Percentiles rank a stretch among this genome's conserved stretches.
Evolutionary conservation across 2,888 invertebrate species (phyloP).

Genomic region (Agrochola litura): DNA sequence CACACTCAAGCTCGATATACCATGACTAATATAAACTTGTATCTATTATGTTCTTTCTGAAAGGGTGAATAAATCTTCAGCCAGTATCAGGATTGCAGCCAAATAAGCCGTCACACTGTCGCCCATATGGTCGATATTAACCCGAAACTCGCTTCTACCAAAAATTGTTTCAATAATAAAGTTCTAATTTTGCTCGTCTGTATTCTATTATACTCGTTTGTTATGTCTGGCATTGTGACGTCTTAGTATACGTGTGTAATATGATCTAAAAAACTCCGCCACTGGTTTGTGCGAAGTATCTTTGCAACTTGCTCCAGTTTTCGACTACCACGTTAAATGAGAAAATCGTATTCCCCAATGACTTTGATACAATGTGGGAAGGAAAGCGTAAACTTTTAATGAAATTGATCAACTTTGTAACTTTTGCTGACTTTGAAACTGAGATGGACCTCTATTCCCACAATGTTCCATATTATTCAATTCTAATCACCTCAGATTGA

Average conservation of each 20-base stretch:
- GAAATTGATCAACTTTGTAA: slow-evolving; percentile 60
- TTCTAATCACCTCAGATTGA: slow-evolving; percentile 47
- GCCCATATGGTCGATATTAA: slow-evolving; percentile 4
- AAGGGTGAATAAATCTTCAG: slow-evolving; percentile 59
- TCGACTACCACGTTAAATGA: slow-evolving; percentile 12
- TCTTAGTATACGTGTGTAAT: not conserved
- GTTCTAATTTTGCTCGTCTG: slow-evolving; percentile 17
- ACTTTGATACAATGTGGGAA: slow-evolving; percentile 22
- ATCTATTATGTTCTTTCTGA: slow-evolving; percentile 34
- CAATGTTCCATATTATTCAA: slow-evolving; percentile 41
- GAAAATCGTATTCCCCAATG: slow-evolving; percentile 24
- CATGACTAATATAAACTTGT: slow-evolving; percentile 52
- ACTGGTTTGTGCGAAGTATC: slow-evolving; percentile 2
- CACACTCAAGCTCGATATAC: slow-evolving; percentile 30
- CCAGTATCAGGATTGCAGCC: slow-evolving; percentile 16
- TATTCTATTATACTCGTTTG: slow-evolving; percentile 1
- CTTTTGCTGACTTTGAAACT: slow-evolving; percentile 27
- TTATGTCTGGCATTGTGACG: slow-evolving; percentile 1
- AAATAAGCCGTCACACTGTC: slow-evolving; percentile 27
- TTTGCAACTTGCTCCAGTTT: slow-evolving; percentile 18
- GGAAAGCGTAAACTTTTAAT: slow-evolving; percentile 50
- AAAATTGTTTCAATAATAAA: slow-evolving; percentile 16
- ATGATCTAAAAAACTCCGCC: slow-evolving; percentile 12
- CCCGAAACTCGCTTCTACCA: slow-evolving; percentile 15
- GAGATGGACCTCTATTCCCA: slow-evolving; percentile 11